Evolutionary conservation across 2,797 vertebrate genomes (phyloP), one percentile per base, ranked within the genome.

Genomic region (Galagoides demidoff): DNA sequence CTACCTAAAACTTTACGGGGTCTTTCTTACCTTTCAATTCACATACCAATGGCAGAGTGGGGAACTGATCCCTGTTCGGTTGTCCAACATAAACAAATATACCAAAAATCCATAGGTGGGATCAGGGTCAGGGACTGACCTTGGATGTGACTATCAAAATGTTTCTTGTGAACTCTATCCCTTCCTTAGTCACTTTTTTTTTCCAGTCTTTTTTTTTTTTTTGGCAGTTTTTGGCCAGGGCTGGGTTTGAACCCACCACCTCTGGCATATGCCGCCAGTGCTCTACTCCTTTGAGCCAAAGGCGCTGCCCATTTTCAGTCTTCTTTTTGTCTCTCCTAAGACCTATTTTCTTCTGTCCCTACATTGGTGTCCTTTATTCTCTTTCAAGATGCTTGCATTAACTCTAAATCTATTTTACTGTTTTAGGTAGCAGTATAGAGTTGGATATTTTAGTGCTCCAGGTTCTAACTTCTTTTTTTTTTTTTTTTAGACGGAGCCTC

Each of bases 391-490:
- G 13, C 12, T 34, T 91, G 7, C 31, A 70, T 91, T 13, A 95
- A 93, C 37, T 89, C 22, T 86, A 76, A 88, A 64, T 94, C 17
- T 66, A 16, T 79, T 49, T 85, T n/a, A 71, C 3, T 63, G 3
- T 49, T 3, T 90, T 52, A 66, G 27, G 39, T 39, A 68, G 6
- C 19, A 94, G 10, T 55, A 34, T 52, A 3, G 52, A 8, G 8
- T 81, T 83, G 14, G 25, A 64, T 86, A 16, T 85, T 71, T 94
- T 74, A 25, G 39, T 61, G 37, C 6, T 66, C 49, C 57, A 3
- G 14, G 29, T 89, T 95, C 52, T 92, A 90, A 94, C 37, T 77
- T 84, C 74, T 71, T 87, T n/a, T n/a, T n/a, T n/a, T n/a, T n/a
- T n/a, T n/a, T n/a, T n/a, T n/a, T n/a, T n/a, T n/a, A n/a, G n/a